phyloP scores from a whole-genome alignment of 2,797 vertebrate species.

The Coreius guichenoti region DNA sequence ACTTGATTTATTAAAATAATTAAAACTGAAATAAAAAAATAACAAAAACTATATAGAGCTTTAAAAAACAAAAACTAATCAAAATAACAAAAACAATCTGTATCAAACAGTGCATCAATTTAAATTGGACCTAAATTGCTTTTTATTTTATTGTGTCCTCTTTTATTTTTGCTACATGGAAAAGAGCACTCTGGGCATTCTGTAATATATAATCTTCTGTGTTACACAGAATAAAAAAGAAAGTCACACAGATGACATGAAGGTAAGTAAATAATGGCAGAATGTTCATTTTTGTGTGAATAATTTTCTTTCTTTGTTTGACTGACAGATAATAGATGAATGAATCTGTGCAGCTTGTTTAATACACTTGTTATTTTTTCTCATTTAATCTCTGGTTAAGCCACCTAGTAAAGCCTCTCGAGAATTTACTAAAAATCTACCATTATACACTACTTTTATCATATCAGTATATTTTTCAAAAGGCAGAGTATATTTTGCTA shows the following conservation, averaged over 20 bases:
- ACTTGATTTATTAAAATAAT: neutral
- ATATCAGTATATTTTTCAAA: constrained; percentile 20
- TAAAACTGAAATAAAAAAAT: neutral
- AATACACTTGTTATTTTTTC: constrained; percentile 17
- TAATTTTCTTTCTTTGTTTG: neutral
- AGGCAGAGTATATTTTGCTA: constrained; percentile 16
- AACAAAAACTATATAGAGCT: neutral
- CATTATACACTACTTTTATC: constrained; percentile 25
- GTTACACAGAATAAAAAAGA: neutral
- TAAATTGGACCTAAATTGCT: too few species aligned
- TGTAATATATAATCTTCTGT: neutral
- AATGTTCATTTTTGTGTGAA: neutral
- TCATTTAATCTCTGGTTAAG: constrained; percentile 13
- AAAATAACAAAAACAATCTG: too few species aligned
- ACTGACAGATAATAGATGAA: constrained; percentile 8
- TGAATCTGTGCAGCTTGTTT: constrained; percentile 16
- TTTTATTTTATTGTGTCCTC: too few species aligned
- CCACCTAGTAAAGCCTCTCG: constrained; percentile 24
- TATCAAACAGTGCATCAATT: too few species aligned
- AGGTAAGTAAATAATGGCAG: neutral
- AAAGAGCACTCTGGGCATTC: too few species aligned
- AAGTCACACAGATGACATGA: neutral
- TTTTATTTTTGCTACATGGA: too few species aligned
- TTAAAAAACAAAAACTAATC: neutral
- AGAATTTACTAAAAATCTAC: constrained; percentile 27